A percentile compares a stretch with the other conserved stretches of the same genome.
Evolutionary conservation across 1,140 invertebrate species (phyloP).

Genomic region (Aphelinus certus): DNA sequence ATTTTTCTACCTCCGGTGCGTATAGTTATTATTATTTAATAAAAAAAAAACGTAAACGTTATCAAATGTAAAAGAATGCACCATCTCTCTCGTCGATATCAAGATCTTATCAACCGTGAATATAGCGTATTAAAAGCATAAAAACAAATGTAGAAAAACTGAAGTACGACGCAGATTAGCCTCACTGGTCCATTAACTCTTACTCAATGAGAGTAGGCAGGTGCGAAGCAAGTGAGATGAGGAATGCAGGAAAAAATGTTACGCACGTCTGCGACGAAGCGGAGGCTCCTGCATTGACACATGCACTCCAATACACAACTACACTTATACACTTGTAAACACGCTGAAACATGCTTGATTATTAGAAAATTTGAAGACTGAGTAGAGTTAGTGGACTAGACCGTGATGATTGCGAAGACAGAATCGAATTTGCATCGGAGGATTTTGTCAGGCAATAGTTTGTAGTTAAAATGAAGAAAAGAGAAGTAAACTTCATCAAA

Average conservation of each 20-base stretch:
- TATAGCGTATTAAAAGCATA: slow-evolving; percentile 3
- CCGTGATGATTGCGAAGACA: slow-evolving; percentile 26
- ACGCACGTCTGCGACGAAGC: slow-evolving; percentile 19
- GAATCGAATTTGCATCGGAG: slow-evolving; percentile 28
- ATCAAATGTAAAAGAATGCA: slow-evolving; percentile 1
- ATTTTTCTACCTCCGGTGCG: slow-evolving; percentile 30
- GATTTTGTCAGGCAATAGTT: slow-evolving; percentile 28
- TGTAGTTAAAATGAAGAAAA: slow-evolving; percentile 25
- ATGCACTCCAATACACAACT: not conserved
- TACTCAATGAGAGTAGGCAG: slow-evolving; percentile 30
- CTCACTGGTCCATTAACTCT: slow-evolving; percentile 31
- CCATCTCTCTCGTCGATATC: slow-evolving; percentile 33
- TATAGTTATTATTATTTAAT: slow-evolving; percentile 20
- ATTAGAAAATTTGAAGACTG: slow-evolving; percentile 28
- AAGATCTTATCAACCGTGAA: slow-evolving; percentile 31
- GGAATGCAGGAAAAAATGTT: not conserved
- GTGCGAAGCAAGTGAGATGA: slow-evolving; percentile 9
- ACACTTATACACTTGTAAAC: slow-evolving; percentile 2
- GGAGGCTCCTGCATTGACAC: slow-evolving; percentile 3
- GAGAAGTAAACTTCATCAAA: slow-evolving; percentile 15
- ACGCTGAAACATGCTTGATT: slow-evolving; percentile 33
- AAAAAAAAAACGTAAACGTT: slow-evolving; percentile 1
- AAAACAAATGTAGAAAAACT: not conserved
- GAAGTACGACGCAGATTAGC: slow-evolving; percentile 34
- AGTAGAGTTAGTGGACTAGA: slow-evolving; percentile 37